Conservation (phyloP, 2,888 invertebrate genomes). For the Eristalis pertinax region DNA sequence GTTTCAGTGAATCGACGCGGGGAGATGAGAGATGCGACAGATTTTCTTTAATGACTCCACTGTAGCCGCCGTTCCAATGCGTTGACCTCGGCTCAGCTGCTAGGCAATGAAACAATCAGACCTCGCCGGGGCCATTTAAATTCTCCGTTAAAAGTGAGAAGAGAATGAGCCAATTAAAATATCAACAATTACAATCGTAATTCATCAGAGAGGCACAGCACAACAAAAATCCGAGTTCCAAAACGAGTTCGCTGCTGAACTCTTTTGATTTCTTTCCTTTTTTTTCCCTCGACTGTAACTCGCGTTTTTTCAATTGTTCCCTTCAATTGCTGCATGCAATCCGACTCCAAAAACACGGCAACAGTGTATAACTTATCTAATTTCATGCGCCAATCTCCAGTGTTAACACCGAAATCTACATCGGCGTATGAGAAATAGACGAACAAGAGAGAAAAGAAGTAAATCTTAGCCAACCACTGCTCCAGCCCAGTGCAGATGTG, state of each 20-base stretch:
- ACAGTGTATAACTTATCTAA: constrained; percentile 57
- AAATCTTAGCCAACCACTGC: background rate
- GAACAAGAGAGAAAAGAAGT: constrained; percentile 22
- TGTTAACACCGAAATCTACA: constrained; percentile 48
- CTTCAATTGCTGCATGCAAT: constrained; percentile 35
- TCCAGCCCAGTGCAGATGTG: constrained; percentile 20
- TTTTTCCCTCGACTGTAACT: too few species aligned
- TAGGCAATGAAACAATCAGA: constrained; percentile 12
- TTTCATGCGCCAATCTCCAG: constrained; percentile 62
- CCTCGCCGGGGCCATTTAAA: constrained; percentile 14
- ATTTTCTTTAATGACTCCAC: background rate
- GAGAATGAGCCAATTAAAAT: constrained; percentile 61
- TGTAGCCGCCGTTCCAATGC: background rate
- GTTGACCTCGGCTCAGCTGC: constrained; percentile 19
- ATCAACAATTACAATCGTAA: constrained; percentile 54
- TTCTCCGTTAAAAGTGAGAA: constrained; percentile 39
- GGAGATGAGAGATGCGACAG: background rate
- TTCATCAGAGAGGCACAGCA: constrained; percentile 17
- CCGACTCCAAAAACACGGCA: constrained; percentile 26
- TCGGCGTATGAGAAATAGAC: constrained; percentile 14
- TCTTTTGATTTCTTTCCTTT: constrained; percentile 53
- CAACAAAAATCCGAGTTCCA: background rate
- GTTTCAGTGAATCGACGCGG: background rate
- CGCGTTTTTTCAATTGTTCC: constrained; percentile 18
- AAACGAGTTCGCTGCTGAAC: constrained; percentile 53